Base-by-base conservation (phyloP, 2,888 invertebrate species). In the Drosophila yooni region DNA sequence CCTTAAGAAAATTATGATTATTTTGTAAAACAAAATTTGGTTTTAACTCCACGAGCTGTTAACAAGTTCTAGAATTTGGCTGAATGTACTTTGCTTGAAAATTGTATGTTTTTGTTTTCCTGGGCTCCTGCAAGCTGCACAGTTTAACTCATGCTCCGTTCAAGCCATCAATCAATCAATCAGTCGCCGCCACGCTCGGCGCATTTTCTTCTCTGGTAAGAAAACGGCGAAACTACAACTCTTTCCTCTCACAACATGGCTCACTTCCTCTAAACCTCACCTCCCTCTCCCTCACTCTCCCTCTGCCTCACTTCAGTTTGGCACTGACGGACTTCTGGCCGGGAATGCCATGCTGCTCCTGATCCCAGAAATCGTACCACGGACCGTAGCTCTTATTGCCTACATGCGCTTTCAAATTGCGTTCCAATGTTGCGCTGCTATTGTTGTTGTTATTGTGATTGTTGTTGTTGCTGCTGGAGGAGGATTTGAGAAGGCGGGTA, bases 281-380 rank as follows among this genome's bases (percentile, higher is more conserved):
- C 27, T n/a, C 8, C 15, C 18, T 15, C n/a, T 40, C 2, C 13
- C 1, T 15, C 1, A 10, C 33, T 15, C 15, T 38, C 1, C 33
- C 18, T 11, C 46, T 31, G 31, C 5, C 40, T 69, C 76, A 88
- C 68, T 91, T 89, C 50, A 86, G 67, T 75, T 90, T 91, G 68
- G 86, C 83, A 43, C 74, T 81, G 13, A 73, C 60, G 4, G 80
- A 67, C 63, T 89, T 83, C 60, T 84, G 88, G 18, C 70, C 82
- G 59, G 72, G 46, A 40, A 81, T 83, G 52, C 79, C 85, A 50
- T 90, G 91, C 46, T 90, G 89, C 34, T 91, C 88, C 70, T 92
- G 92, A 66, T 92, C 97, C 97, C 97, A 97, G 74, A 97, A 94
- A 93, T 97, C 97, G 91, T 97, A 97, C 97, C 97, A 97, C 0